Percentiles rank a stretch among this genome's conserved stretches.
Conservation (phyloP, 2,797 vertebrate species). For the Phoebastria nigripes region DNA sequence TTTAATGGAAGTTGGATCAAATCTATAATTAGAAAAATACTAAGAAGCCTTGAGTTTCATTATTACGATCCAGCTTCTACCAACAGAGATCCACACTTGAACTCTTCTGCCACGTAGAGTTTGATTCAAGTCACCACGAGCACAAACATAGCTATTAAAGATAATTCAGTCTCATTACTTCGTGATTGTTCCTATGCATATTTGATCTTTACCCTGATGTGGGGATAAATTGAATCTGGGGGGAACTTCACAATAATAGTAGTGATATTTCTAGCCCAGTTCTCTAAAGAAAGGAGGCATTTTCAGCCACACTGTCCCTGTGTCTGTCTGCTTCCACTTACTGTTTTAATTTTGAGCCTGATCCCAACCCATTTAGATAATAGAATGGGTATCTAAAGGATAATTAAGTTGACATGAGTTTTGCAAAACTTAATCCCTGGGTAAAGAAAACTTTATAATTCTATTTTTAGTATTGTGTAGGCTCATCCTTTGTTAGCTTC, state of each 20-base stretch:
- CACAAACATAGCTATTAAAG: not conserved
- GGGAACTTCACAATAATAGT: not conserved
- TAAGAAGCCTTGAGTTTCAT: not conserved
- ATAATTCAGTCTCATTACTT: not conserved
- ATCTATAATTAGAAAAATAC: not conserved
- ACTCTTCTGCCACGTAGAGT: not conserved
- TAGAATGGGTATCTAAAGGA: not conserved
- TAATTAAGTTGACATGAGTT: not conserved
- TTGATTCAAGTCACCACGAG: not conserved
- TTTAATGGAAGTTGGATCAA: not conserved
- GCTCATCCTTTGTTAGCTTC: not conserved
- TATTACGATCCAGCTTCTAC: not conserved
- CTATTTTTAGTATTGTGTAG: not conserved
- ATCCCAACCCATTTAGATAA: not conserved
- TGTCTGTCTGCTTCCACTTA: not conserved
- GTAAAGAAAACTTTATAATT: not conserved
- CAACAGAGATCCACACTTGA: not conserved
- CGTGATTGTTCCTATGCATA: rapidly evolving
- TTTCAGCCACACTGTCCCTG: not conserved
- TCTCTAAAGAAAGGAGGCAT: not conserved
- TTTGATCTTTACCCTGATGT: not conserved
- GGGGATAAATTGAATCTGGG: not conserved
- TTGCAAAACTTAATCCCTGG: not conserved
- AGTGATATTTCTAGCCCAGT: not conserved
- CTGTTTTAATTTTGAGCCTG: not conserved